Evolutionary conservation across 2,113 vertebrate species (phyloP), one percentile per base, ranked within the genome.

Genomic region (Candoia aspera): DNA sequence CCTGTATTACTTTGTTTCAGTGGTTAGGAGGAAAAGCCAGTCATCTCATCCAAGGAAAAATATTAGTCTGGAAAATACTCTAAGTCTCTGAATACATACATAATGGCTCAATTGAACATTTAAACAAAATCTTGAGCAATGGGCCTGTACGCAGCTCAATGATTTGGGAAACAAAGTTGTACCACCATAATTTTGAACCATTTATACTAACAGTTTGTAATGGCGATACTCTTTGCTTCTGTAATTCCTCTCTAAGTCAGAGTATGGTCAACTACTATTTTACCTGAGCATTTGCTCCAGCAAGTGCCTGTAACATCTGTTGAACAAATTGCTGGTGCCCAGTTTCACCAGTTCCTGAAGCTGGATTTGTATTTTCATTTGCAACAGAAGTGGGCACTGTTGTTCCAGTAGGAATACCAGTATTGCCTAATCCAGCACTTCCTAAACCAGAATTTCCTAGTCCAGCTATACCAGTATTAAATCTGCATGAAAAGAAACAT

Each of bases 291-390:
- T 97, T 98, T 91, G 97, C 97, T 96, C 97, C 96, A 96, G 98
- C 98, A 90, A 99, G 98, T 1, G 98, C 98, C 95, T 98, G 98
- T 68, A 99, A 95, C 98, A 99, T 99, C 33, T 99, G 98, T 0
- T 98, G 97, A 13, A 99, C 98, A 97, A 99, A 99, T 91, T 98
- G 98, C 95, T 98, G 98, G 93, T 98, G 98, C 94, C 97, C 96
- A 84, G 97, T 94, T 93, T 97, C 98, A 6, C 96, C 94, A 94
- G 96, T 93, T 96, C 97, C 97, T 88, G 95, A 94, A 15, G 97
- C n/a, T 79, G 97, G 95, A 91, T 91, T 97, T 95, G 97, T 91
- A 91, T 95, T 98, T 95, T 97, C 97, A 91, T 92, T 97, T 10
- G 96, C 91, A 57, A 93, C 68, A 37, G 97, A 93, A 90, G 92